Evolutionary conservation across 2,797 vertebrate species (phyloP).

Genomic region (Halcyon leucocephala): DNA sequence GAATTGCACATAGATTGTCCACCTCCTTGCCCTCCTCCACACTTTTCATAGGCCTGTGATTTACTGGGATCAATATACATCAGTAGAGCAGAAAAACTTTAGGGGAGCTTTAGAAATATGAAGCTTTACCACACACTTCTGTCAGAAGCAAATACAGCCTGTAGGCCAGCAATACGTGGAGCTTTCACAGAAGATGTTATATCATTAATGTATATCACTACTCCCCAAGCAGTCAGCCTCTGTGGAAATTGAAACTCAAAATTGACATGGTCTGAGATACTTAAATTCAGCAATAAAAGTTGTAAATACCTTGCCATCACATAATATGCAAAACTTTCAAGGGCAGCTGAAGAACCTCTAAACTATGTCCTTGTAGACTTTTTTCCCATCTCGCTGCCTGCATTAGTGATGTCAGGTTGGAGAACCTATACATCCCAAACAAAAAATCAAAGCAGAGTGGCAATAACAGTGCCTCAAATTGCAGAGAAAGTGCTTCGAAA

Average conservation of each 20-base stretch:
- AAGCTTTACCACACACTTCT: background rate
- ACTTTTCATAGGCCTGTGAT: background rate
- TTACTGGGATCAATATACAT: background rate
- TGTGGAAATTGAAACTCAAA: background rate
- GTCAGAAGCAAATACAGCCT: background rate
- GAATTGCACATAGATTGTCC: background rate
- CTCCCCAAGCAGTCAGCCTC: background rate
- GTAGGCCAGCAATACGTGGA: background rate
- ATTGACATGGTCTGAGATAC: background rate
- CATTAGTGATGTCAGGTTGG: background rate
- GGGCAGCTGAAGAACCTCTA: background rate
- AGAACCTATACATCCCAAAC: background rate
- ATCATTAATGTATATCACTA: background rate
- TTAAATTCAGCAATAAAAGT: background rate
- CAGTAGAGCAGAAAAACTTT: background rate
- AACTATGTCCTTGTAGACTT: background rate
- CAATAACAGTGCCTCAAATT: background rate
- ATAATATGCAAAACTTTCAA: background rate
- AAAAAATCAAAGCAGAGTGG: background rate
- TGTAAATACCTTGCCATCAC: background rate
- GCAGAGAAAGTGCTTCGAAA: background rate
- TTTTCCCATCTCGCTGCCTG: background rate
- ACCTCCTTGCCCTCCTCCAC: background rate
- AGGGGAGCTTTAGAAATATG: background rate
- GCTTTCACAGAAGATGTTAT: background rate